Evolutionary conservation across 92 coral and sea anemone genomes (phyloP), one percentile per base, ranked within the genome.

Genomic region (Isaurus tuberculatus): DNA sequence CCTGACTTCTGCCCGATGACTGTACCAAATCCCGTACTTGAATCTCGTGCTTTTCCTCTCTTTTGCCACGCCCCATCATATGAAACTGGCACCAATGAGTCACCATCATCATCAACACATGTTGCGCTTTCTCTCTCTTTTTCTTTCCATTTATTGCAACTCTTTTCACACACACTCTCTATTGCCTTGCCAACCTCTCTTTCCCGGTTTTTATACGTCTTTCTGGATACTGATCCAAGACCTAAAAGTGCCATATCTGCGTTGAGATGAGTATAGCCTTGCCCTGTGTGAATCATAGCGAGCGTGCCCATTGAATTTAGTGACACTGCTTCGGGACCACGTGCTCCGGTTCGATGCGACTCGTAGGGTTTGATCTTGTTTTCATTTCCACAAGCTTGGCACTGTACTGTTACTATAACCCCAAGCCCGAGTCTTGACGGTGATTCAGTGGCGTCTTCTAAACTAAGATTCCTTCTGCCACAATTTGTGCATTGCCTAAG

Each of bases 61-160:
- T 86, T 91, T 65, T 91, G 92, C 92, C 95, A 92, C 16, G 87
- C 95, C 95, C 89, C 86, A 81, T 85, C 94, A 72, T 77, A 91
- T 7, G 92, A 89, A 23, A 88, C 80, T 30, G 78, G n/a, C 31
- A 85, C 31, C 16, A 40, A 63, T 13, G 78, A 17, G 36, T 72
- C 36, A 68, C 83, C 85, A 80, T 80, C 60, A 51, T 88, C 89
- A 64, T n/a, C 84, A 1, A 72, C 84, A 72, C 72, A 28, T 10
- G 73, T 64, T 25, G 90, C 87, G 23, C 46, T 22, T 27, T 65
- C 69, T 81, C 61, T 85, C 34, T 89, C 84, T 22, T 11, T 16
- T n/a, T 73, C 49, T 86, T 85, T 30, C 8, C 28, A 23, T 4
- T 33, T n/a, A 30, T 75, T 32, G 36, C 95, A 92, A 43, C 91